Percentiles rank a stretch among this genome's conserved stretches.
Conservation (phyloP, 2,113 vertebrate genomes). For the Vulpes lagopus region DNA sequence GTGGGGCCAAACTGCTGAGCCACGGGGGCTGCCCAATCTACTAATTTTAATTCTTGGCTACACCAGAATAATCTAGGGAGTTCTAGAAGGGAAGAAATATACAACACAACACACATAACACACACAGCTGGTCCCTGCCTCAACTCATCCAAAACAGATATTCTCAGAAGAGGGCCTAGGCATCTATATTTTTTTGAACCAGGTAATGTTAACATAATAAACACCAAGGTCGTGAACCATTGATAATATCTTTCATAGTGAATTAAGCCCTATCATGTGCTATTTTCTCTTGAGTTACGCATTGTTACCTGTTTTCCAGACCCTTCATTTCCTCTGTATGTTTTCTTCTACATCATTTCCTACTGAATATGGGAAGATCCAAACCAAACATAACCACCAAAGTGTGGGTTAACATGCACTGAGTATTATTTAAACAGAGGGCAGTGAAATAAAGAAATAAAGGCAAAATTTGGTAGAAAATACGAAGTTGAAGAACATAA, state of each 20-base stretch:
- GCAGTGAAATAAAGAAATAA: slow-evolving; percentile 4
- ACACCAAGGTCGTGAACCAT: not conserved
- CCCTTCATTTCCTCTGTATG: not conserved
- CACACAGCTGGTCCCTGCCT: not conserved
- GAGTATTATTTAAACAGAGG: not conserved
- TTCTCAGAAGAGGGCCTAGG: not conserved
- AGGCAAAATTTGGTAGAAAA: slow-evolving; percentile 16
- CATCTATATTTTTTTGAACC: not conserved
- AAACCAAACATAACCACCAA: not conserved
- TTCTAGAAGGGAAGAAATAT: not conserved
- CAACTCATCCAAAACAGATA: not conserved
- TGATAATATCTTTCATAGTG: not conserved
- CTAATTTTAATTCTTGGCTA: not conserved
- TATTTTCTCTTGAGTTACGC: not conserved
- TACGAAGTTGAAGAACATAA: not conserved
- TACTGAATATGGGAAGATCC: not conserved
- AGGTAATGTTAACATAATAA: not conserved
- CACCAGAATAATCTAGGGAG: not conserved
- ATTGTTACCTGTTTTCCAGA: not conserved
- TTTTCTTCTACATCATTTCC: not conserved
- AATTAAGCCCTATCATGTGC: not conserved
- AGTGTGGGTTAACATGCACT: not conserved
- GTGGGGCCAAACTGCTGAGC: too few species aligned
- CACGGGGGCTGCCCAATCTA: not conserved
- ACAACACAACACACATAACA: not conserved